Conservation (phyloP, 2,888 invertebrate species). For the Steinernema scapterisci region DNA sequence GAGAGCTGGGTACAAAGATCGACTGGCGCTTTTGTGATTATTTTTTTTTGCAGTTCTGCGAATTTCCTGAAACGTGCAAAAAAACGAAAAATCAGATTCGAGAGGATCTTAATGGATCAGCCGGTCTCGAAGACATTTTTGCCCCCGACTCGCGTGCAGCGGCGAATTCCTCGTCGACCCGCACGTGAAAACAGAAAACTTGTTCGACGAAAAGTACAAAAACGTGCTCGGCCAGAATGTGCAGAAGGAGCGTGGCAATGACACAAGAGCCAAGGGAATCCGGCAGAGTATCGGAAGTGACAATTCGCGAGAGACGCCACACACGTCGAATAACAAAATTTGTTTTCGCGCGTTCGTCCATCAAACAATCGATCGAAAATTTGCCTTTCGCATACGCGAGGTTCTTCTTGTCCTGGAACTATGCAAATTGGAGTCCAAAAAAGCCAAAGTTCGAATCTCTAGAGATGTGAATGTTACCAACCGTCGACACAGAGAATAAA, state of each 20-base stretch:
- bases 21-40: too few relatives aligned
- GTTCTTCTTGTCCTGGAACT: too few relatives aligned
- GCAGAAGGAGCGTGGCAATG: background rate
- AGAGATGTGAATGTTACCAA: too few relatives aligned
- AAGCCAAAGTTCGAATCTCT: too few relatives aligned
- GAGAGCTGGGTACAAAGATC: too few relatives aligned
- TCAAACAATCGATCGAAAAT: slow-evolving; percentile 1
- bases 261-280: background rate
- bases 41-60: too few relatives aligned
- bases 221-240: background rate
- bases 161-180: background rate
- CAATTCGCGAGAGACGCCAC: slow-evolving; percentile 9
- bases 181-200: slow-evolving; percentile 15
- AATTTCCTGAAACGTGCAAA: too few relatives aligned
- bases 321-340: slow-evolving; percentile 16
- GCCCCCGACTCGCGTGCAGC: background rate
- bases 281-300: background rate
- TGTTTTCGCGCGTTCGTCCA: slow-evolving; percentile 21
- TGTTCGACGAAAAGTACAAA: slow-evolving; percentile 13
- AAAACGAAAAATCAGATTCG: too few relatives aligned
- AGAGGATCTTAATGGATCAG: too few relatives aligned
- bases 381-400: background rate
- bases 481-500: too few relatives aligned
- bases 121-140: too few relatives aligned
- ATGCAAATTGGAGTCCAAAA: too few relatives aligned